These are phyloP conservation scores for Myotis pilosus DNA, from an alignment of 2,797 vertebrate species.

Conservation along the genomic window DNA sequence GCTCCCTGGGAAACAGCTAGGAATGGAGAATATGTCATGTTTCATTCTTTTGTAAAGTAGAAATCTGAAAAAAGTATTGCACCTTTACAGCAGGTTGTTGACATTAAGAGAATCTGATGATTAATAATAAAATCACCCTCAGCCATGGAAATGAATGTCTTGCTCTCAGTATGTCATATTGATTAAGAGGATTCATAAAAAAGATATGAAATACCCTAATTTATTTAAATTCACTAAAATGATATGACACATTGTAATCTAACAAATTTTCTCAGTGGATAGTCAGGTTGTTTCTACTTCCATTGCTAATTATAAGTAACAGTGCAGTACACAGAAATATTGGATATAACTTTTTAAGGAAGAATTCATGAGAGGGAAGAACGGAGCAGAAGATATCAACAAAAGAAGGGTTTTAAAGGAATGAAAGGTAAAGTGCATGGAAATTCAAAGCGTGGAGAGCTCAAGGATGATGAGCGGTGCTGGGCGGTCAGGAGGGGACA, in stretches of 20 bases:
- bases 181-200: not conserved
- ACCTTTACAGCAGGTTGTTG: not conserved
- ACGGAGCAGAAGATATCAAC: accelerated
- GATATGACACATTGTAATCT: not conserved
- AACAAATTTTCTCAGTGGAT: not conserved
- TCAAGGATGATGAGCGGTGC: accelerated
- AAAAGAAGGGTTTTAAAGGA: not conserved
- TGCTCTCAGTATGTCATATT: not conserved
- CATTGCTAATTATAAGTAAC: not conserved
- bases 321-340: not conserved
- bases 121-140: not conserved
- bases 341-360: not conserved
- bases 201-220: not conserved
- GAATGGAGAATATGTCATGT: not conserved
- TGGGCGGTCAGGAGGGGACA: too few species aligned
- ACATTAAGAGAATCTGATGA: not conserved
- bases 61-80: not conserved
- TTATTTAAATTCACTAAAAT: not conserved
- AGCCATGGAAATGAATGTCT: not conserved
- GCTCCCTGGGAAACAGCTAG: constrained; percentile 16
- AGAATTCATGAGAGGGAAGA: not conserved
- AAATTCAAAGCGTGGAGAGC: not conserved
- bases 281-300: not conserved
- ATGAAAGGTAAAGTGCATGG: not conserved
- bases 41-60: constrained; percentile 43